A percentile compares a stretch with the other conserved stretches of the same genome.
Conservation (phyloP, 1,140 invertebrate genomes). For the Phenacoccus solenopsis region DNA sequence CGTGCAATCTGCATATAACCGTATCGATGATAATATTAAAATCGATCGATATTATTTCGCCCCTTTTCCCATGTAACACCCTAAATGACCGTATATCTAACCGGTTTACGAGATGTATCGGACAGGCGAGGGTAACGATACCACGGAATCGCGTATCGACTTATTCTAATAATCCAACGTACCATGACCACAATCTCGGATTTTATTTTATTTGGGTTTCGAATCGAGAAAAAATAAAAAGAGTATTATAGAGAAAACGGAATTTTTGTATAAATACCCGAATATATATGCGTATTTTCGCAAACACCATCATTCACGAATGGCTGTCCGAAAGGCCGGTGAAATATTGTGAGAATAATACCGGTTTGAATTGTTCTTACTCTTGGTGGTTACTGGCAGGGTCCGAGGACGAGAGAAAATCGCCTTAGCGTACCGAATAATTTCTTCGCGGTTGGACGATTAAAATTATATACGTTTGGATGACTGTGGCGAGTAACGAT, state of each 20-base stretch:
- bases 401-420: not conserved
- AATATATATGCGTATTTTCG: too few species aligned
- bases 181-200: constrained; percentile 5
- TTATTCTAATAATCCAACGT: constrained; percentile 7
- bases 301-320: too few species aligned
- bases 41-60: constrained; percentile 7
- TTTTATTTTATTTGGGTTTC: too few species aligned
- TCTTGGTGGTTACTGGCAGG: not conserved
- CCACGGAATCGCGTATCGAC: too few species aligned
- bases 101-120: not conserved
- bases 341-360: not conserved
- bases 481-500: too few species aligned
- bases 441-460: not conserved
- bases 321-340: too few species aligned
- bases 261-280: too few species aligned
- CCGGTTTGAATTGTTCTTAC: not conserved
- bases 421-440: not conserved
- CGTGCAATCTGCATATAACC: not conserved
- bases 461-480: not conserved
- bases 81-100: constrained; percentile 10
- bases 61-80: constrained; percentile 5
- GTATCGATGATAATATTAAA: not conserved
- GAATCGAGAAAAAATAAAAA: not conserved
- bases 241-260: not conserved
- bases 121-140: not conserved